phyloP scores from a whole-genome alignment of 2,797 vertebrate genomes.

The Anguilla megastoma region DNA sequence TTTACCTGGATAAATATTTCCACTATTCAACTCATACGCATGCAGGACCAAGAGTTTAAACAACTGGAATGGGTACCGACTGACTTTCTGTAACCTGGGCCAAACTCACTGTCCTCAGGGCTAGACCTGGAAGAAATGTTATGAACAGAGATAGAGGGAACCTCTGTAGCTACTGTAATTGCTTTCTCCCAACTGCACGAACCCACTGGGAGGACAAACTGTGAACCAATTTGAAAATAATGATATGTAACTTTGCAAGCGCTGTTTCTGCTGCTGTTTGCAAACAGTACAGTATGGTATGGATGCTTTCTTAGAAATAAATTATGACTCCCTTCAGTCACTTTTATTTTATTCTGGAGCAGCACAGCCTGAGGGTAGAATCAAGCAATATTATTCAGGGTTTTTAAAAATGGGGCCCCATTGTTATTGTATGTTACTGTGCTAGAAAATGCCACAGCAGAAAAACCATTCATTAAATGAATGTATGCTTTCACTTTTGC shows the following conservation, averaged over 20 bases:
- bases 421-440: neutral
- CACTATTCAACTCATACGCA: neutral
- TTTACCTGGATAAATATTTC: neutral
- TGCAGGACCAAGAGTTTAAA: neutral
- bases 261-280: neutral
- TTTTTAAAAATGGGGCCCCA: too few species aligned
- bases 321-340: neutral
- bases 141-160: neutral
- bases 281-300: neutral
- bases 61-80: neutral
- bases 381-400: neutral
- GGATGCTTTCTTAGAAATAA: neutral
- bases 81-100: neutral
- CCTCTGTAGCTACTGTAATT: neutral
- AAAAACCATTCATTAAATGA: neutral
- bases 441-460: neutral
- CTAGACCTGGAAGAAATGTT: neutral
- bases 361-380: neutral
- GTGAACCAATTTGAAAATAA: neutral
- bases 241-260: neutral
- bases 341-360: neutral
- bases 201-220: neutral
- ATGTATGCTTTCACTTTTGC: neutral
- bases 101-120: neutral
- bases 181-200: neutral